Conservation (phyloP, 1,140 invertebrate genomes). For the Frieseomelitta varia region DNA sequence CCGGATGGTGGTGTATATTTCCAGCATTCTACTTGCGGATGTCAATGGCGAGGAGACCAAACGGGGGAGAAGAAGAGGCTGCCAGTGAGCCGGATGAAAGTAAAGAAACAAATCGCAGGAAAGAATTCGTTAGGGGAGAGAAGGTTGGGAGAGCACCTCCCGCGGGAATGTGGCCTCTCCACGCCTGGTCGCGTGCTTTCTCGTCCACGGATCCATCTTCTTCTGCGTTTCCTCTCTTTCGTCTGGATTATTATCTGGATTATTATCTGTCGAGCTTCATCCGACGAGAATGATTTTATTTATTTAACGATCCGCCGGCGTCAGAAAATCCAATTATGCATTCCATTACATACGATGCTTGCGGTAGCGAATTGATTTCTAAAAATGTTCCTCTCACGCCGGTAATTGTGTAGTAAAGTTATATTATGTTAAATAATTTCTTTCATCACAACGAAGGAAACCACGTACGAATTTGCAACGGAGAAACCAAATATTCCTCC, state of each 20-base stretch:
- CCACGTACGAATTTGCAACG: too few relatives aligned
- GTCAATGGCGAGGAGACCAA: constrained; percentile 1
- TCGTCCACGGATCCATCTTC: background rate
- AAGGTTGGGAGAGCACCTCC: background rate
- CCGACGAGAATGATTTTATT: background rate
- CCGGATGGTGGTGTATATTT: background rate
- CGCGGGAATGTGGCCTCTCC: constrained; percentile 5
- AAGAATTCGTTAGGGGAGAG: constrained; percentile 12
- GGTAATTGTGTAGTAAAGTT: background rate
- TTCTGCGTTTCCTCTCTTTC: background rate
- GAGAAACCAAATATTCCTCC: too few relatives aligned
- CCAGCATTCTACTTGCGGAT: constrained; percentile 20
- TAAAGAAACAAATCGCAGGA: constrained; percentile 40
- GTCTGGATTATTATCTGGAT: background rate
- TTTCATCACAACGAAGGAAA: too few relatives aligned
- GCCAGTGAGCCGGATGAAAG: background rate
- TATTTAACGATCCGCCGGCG: background rate
- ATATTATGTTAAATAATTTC: too few relatives aligned
- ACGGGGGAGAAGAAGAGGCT: background rate
- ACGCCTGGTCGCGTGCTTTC: constrained; percentile 5
- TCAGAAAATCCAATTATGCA: background rate
- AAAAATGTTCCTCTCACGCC: rapidly evolving
- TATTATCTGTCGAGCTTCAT: background rate
- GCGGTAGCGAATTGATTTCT: background rate
- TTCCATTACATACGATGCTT: too few relatives aligned